Base-by-base conservation (phyloP, 2,888 invertebrate genomes). In the Volucella inanis region DNA sequence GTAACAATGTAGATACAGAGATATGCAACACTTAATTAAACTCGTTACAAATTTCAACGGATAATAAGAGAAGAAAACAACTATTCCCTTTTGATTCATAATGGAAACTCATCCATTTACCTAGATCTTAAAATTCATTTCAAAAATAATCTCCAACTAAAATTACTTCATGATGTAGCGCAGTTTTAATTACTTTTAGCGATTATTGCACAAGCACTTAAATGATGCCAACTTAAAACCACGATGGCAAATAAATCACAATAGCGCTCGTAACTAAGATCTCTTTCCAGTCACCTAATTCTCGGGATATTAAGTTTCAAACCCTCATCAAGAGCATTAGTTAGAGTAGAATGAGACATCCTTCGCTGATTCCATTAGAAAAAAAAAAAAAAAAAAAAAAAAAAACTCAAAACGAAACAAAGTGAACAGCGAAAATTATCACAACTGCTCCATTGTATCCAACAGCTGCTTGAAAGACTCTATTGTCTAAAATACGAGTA, bases 311-410 rank as follows among this genome's bases (percentile, higher is more conserved):
- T 54, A 70, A 49, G 70, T 84, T 79, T 75, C 83, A 65, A 57
- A 47, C 78, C 38, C 62, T 54, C 67, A 78, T 62, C 61, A 79
- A 78, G 68, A 61, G 52, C 64, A 76, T 65, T 18, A 64, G 83
- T 84, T 79, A 84, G 47, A 65, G 18, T 75, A 84, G 75, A 75
- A 54, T 65, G 59, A 71, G 84, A 80, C 61, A 84, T 80, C 84
- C 84, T 84, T 71, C 70, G 80, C 38, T 84, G 84, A 61, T 75
- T 84, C 47, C 74, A 79, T 84, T 80, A 67, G 67, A 49, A 45
- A 52, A 41, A 47, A 62, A 64, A 45, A 55, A 52, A 11, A 52
- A 2, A 12, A 1, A n/a, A 14, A 41, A 9, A 41, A 41, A 18
- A 41, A 31, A 3, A 10, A 12, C 1, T n/a, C n/a, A 18, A 18